A percentile compares a stretch with the other conserved stretches of the same genome.
Evolutionary conservation across 2,888 invertebrate species (phyloP).

Genomic region (Drosophila vallismaia): DNA sequence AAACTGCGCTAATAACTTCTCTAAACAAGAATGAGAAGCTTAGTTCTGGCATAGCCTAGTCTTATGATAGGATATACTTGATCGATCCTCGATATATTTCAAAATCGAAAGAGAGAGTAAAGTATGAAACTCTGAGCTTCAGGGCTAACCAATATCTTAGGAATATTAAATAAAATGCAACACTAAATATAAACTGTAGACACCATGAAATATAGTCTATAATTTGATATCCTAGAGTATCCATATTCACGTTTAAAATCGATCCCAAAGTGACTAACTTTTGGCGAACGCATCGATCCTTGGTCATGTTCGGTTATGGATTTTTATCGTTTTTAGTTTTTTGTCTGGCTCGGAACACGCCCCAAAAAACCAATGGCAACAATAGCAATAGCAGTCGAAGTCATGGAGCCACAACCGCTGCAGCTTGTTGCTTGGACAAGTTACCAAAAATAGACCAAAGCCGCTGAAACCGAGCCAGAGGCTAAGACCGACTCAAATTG

Average conservation of each 20-base stretch:
- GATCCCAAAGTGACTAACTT: conserved; percentile 18
- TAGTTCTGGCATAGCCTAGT: too few relatives aligned
- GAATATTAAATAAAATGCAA: too few relatives aligned
- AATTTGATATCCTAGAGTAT: too few relatives aligned
- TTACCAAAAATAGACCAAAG: conserved; percentile 76
- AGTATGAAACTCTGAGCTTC: too few relatives aligned
- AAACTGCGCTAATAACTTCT: conserved; percentile 17
- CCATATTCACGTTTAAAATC: background rate
- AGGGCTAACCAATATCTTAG: too few relatives aligned
- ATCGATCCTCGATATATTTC: too few relatives aligned
- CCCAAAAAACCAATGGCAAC: conserved; percentile 33
- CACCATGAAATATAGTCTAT: background rate
- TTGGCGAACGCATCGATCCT: conserved; percentile 1
- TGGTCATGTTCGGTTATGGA: conserved; percentile 51
- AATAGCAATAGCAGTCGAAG: conserved; percentile 22
- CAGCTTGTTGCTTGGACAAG: conserved; percentile 68
- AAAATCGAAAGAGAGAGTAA: too few relatives aligned
- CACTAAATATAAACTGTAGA: too few relatives aligned
- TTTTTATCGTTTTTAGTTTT: conserved; percentile 37
- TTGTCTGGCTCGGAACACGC: conserved; percentile 37
- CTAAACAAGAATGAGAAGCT: conserved; percentile 8
- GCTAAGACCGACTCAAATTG: conserved; percentile 57
- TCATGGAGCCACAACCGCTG: conserved; percentile 10
- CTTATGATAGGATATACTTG: too few relatives aligned
- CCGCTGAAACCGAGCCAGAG: conserved; percentile 50